Percentiles rank a stretch among this genome's conserved stretches.
Conservation (phyloP, 2,113 vertebrate genomes). For the Platichthys stellatus region DNA sequence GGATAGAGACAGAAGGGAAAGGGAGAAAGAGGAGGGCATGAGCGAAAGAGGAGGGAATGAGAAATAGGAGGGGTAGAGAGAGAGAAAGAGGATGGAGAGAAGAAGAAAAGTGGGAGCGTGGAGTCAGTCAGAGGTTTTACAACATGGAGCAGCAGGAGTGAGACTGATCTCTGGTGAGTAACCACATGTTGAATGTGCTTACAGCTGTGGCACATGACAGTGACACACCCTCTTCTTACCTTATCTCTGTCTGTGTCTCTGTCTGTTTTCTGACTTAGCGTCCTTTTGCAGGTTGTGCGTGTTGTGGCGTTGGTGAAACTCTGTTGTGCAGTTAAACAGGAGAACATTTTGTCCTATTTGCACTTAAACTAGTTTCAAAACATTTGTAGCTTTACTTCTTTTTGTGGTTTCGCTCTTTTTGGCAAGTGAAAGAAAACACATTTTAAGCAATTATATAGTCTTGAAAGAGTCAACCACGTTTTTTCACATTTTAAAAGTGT, state of each 20-base stretch:
- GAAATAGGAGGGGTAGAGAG: background rate
- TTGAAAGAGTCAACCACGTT: too few species aligned
- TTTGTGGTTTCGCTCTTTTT: background rate
- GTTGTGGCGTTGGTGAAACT: background rate
- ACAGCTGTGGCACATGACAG: background rate
- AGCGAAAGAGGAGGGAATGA: too few species aligned
- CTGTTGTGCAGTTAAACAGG: background rate
- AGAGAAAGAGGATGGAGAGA: conserved; percentile 25
- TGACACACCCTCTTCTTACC: background rate
- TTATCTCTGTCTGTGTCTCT: background rate
- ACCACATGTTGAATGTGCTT: background rate
- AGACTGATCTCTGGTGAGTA: conserved; percentile 54
- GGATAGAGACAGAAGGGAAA: too few species aligned
- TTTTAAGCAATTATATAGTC: background rate
- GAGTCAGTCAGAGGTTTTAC: conserved; percentile 29
- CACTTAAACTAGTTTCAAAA: background rate
- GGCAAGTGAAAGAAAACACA: background rate
- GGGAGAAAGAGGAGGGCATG: too few species aligned
- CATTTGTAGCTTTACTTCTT: background rate
- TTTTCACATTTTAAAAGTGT: too few species aligned
- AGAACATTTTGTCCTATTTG: conserved; percentile 38
- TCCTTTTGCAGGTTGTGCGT: background rate
- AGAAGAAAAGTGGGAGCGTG: conserved; percentile 24
- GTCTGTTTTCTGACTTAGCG: background rate
- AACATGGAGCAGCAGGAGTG: conserved; percentile 45